Percentiles rank a stretch among this genome's conserved stretches.
Evolutionary conservation across 23 tunicate species (phyloP).

Genomic region (Oikopleura vanhoeffeni): DNA sequence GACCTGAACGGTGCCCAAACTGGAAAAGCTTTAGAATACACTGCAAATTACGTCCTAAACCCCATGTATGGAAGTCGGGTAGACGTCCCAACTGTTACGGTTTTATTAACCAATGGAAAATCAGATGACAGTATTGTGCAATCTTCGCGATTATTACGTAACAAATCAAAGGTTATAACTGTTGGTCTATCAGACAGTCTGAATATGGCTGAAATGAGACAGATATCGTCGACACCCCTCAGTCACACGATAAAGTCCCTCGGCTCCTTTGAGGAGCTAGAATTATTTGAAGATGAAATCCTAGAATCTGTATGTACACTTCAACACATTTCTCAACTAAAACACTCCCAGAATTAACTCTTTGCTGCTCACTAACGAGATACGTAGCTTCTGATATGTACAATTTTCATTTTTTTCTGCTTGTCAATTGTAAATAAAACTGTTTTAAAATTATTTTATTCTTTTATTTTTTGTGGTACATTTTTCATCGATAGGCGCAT

Average conservation of each 20-base stretch:
- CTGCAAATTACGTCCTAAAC: conserved; percentile 28
- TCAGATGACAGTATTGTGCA: conserved; percentile 23
- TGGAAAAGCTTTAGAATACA: conserved; percentile 27
- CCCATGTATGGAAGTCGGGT: conserved; percentile 28
- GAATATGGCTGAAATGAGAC: conserved; percentile 19
- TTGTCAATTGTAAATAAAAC: too few relatives aligned
- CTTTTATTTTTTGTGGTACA: too few relatives aligned
- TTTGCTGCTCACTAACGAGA: too few relatives aligned
- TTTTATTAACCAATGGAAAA: conserved; percentile 57
- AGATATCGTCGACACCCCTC: conserved; percentile 27
- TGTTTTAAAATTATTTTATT: too few relatives aligned
- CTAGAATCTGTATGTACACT: not conserved
- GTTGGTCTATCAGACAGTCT: conserved; percentile 33
- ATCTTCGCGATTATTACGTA: conserved; percentile 22
- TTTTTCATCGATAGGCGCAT: too few relatives aligned
- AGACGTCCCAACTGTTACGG: conserved; percentile 36
- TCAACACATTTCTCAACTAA: not conserved
- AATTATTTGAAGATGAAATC: not conserved
- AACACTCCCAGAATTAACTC: too few relatives aligned
- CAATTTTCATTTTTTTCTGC: too few relatives aligned
- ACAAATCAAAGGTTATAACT: conserved; percentile 27
- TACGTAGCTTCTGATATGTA: too few relatives aligned
- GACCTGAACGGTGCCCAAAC: conserved; percentile 44
- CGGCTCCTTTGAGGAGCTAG: conserved; percentile 3
- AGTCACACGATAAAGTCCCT: conserved; percentile 16